These are phyloP conservation scores for Caenorhabditis sp. DNA, from an alignment of 2,888 invertebrate genomes.

Conservation along the genomic window DNA sequence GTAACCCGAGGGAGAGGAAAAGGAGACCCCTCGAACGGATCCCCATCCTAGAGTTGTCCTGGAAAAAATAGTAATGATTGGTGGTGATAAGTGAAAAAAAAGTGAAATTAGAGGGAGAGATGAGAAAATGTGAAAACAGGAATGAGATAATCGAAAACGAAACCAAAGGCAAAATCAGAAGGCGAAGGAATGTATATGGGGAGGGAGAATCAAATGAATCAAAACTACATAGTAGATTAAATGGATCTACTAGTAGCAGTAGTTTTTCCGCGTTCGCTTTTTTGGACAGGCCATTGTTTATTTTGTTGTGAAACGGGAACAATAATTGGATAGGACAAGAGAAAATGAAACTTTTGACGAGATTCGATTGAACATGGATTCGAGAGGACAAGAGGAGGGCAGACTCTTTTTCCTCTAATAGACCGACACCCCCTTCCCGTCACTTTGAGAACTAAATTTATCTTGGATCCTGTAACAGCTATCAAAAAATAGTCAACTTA, in stretches of 20 bases:
- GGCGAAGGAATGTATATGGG: background rate
- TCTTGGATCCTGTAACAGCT: too few species aligned
- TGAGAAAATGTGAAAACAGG: constrained; percentile 33
- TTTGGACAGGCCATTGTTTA: constrained; percentile 44
- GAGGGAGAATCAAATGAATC: constrained; percentile 7
- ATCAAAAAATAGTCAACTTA: too few species aligned
- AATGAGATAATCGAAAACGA: constrained; percentile 26
- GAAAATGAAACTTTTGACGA: constrained; percentile 38
- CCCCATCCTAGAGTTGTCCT: constrained; percentile 66
- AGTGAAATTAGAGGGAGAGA: constrained; percentile 3
- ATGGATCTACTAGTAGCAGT: constrained; percentile 16
- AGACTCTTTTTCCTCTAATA: too few species aligned
- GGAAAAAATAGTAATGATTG: constrained; percentile 2
- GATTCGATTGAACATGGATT: constrained; percentile 42
- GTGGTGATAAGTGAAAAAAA: background rate
- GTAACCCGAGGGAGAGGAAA: constrained; percentile 65
- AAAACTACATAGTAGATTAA: constrained; percentile 41
- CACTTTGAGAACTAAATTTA: too few species aligned
- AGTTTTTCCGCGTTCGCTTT: constrained; percentile 19
- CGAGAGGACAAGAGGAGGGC: constrained; percentile 8
- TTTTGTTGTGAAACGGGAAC: constrained; percentile 23
- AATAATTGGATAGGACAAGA: constrained; percentile 24
- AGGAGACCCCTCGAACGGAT: constrained; percentile 72
- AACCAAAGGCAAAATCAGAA: constrained; percentile 3
- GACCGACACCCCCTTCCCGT: too few species aligned